phyloP scores from a whole-genome alignment of 2,888 invertebrate species.

The Pachliopta kotzebuea region DNA sequence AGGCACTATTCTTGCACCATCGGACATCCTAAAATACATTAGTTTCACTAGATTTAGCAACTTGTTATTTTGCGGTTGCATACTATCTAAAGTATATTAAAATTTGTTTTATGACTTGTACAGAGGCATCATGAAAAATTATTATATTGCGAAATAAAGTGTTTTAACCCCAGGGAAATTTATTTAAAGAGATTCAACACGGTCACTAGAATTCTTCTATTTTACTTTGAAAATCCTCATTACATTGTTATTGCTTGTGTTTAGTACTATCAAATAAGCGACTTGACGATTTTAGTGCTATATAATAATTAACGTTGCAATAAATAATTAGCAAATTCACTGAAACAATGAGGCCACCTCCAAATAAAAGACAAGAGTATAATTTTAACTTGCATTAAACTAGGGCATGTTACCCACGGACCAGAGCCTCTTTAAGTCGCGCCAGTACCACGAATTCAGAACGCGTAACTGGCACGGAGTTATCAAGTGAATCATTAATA shows the following conservation, averaged over 20 bases:
- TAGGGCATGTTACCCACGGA: conserved; percentile 17
- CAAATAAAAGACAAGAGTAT: conserved; percentile 19
- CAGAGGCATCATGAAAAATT: background rate
- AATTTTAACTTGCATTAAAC: conserved; percentile 20
- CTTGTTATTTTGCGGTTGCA: background rate
- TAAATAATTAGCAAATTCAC: conserved; percentile 10
- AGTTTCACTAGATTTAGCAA: conserved; percentile 9
- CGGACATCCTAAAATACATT: conserved; percentile 14
- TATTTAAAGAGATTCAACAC: too few species aligned
- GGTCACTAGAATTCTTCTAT: too few species aligned
- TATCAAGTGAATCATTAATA: conserved; percentile 22
- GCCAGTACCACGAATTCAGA: conserved; percentile 22
- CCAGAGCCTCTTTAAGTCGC: conserved; percentile 10
- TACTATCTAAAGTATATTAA: background rate
- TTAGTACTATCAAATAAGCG: too few species aligned
- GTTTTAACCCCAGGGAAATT: background rate
- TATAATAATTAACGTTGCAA: background rate
- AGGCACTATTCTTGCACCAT: conserved; percentile 9
- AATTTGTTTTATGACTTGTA: background rate
- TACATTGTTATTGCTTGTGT: too few species aligned
- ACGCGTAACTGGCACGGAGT: conserved; percentile 19
- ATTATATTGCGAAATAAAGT: too few species aligned
- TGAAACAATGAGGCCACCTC: conserved; percentile 9
- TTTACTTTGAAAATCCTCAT: too few species aligned
- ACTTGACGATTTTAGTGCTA: too few species aligned